phyloP scores from a whole-genome alignment of 2,888 invertebrate species.

The Sabatieria punctata region DNA sequence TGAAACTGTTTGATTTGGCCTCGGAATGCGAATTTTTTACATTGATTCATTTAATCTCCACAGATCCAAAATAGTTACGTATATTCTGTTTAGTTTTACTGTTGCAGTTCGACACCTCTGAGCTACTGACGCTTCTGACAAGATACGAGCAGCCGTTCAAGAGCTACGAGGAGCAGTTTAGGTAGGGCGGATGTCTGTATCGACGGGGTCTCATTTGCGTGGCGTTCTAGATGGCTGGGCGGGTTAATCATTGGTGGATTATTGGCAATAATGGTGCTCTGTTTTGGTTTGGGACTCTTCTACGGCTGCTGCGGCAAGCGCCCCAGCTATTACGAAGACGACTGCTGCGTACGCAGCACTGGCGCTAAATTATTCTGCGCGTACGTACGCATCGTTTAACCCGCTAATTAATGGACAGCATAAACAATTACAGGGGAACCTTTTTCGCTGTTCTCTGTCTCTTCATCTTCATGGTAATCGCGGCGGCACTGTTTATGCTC shows the following conservation, averaged over 20 bases:
- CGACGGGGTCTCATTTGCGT: too few relatives aligned
- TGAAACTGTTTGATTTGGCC: too few relatives aligned
- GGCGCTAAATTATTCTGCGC: constrained; percentile 35
- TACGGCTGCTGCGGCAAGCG: constrained; percentile 37
- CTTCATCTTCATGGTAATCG: constrained; percentile 16
- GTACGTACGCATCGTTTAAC: constrained; percentile 22
- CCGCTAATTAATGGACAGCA: too few relatives aligned
- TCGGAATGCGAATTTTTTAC: too few relatives aligned
- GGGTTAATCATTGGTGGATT: constrained; percentile 32
- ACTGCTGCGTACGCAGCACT: constrained; percentile 35
- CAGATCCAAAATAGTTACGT: too few relatives aligned
- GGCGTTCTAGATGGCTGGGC: constrained; percentile 33
- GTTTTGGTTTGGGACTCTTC: constrained; percentile 35
- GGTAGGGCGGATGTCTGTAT: too few relatives aligned
- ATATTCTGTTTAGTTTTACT: too few relatives aligned
- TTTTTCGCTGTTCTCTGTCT: constrained; percentile 19
- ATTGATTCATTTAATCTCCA: too few relatives aligned
- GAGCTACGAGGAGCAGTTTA: too few relatives aligned
- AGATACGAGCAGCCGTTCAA: too few relatives aligned
- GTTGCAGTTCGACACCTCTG: too few relatives aligned
- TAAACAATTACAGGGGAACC: constrained; percentile 22
- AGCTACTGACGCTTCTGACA: too few relatives aligned
- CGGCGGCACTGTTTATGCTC: constrained; percentile 18
- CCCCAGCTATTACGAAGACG: constrained; percentile 33
- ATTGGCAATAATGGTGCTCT: constrained; percentile 31